A percentile compares a stretch with the other conserved stretches of the same genome.
Evolutionary conservation across 2,797 vertebrate species (phyloP).

Genomic region (Microctenopoma lineatum): DNA sequence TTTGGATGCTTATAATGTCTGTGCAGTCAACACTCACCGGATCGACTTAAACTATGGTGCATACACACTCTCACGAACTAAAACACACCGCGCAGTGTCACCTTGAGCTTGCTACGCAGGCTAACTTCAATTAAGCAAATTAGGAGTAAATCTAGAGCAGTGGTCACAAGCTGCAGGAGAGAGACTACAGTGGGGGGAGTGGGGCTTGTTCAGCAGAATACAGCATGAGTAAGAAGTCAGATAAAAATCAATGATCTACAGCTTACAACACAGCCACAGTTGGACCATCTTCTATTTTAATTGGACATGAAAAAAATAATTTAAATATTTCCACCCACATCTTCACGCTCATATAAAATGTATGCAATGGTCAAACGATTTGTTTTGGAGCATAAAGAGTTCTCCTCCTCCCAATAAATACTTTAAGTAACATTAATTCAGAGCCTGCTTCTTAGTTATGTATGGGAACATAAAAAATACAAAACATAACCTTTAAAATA

Average conservation of each 20-base stretch:
- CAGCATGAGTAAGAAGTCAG: conserved; percentile 50
- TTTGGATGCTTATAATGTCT: conserved; percentile 42
- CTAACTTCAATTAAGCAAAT: conserved; percentile 83
- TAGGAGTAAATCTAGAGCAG: conserved; percentile 74
- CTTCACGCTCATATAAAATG: neutral
- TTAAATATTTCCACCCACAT: conserved; percentile 13
- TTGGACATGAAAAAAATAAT: conserved; percentile 25
- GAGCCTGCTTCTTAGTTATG: neutral
- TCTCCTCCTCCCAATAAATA: conserved; percentile 1
- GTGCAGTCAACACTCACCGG: conserved; percentile 27
- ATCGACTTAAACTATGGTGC: conserved; percentile 19
- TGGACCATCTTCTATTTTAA: conserved; percentile 38
- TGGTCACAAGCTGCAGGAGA: conserved; percentile 60
- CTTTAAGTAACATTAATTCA: conserved; percentile 14
- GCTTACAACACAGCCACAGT: conserved; percentile 52
- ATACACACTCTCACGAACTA: conserved; percentile 3
- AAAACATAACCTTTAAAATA: neutral
- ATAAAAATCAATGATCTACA: conserved; percentile 75
- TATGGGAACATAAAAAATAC: conserved; percentile 3
- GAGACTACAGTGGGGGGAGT: conserved; percentile 25
- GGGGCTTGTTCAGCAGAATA: conserved; percentile 66
- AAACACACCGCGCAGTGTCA: conserved; percentile 65
- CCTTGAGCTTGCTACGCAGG: conserved; percentile 75
- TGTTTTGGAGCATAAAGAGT: conserved; percentile 13
- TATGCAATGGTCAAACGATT: conserved; percentile 16